phyloP scores from a whole-genome alignment of 2,888 invertebrate species.

The Aphodius granarius region DNA sequence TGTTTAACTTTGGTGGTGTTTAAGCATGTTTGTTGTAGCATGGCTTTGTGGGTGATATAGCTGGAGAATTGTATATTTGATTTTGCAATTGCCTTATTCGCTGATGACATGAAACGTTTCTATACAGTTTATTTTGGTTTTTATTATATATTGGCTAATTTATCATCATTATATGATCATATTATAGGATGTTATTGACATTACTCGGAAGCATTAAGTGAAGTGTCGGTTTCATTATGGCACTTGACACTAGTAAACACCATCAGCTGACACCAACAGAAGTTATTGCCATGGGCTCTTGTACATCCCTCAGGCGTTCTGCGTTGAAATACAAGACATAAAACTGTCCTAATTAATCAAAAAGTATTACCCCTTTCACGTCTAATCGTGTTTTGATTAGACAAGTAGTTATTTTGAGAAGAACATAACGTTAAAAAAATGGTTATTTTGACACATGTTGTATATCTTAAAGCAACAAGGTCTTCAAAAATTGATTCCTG shows the following conservation, averaged over 20 bases:
- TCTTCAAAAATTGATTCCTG: too few species aligned
- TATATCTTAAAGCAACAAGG: too few species aligned
- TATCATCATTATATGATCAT: too few species aligned
- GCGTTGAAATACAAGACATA: neutral
- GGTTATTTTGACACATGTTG: too few species aligned
- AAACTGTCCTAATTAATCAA: neutral
- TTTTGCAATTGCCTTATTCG: too few species aligned
- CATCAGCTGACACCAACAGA: neutral
- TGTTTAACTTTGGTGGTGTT: neutral
- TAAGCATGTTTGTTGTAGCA: neutral
- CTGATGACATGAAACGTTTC: too few species aligned
- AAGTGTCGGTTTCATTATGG: neutral
- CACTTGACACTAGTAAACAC: neutral
- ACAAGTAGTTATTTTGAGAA: neutral
- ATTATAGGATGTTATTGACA: neutral
- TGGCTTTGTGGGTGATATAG: neutral
- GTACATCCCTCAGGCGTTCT: neutral
- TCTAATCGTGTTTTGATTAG: neutral
- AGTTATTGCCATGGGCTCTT: neutral
- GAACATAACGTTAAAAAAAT: too few species aligned
- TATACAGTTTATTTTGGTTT: too few species aligned
- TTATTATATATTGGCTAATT: too few species aligned
- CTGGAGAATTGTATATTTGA: neutral
- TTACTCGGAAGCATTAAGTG: neutral
- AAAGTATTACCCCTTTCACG: neutral